These are phyloP conservation scores for Elegia similella DNA, from an alignment of 2,888 invertebrate genomes.

Conservation along the genomic window DNA sequence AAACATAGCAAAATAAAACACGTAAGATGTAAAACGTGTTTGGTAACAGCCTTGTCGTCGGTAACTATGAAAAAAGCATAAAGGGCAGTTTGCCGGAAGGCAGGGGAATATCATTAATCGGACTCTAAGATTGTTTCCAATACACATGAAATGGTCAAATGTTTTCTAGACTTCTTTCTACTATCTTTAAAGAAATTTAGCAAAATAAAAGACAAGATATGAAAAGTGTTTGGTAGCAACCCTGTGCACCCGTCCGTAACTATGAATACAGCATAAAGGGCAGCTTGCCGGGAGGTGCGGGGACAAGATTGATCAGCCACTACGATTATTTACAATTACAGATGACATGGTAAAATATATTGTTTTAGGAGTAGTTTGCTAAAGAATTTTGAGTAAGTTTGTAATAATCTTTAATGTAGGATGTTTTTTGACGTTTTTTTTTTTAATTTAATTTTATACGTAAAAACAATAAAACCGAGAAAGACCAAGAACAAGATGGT, in stretches of 20 bases:
- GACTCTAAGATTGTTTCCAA: slow-evolving; percentile 10
- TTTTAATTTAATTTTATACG: no score
- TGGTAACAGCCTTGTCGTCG: slow-evolving; percentile 35
- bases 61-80: slow-evolving; percentile 58
- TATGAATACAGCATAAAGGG: slow-evolving; percentile 61
- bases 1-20: no score
- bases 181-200: no score
- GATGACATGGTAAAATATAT: not conserved
- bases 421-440: no score
- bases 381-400: no score
- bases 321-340: slow-evolving; percentile 10
- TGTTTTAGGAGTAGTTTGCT: not conserved
- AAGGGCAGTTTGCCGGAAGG: slow-evolving; percentile 33
- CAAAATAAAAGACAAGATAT: not conserved
- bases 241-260: slow-evolving; percentile 30
- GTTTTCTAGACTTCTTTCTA: not conserved
- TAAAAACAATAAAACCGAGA: no score
- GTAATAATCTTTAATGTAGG: no score
- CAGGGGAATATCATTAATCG: slow-evolving; percentile 24
- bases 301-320: slow-evolving; percentile 24
- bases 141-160: slow-evolving; percentile 2
- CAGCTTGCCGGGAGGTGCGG: slow-evolving; percentile 26
- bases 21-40: not conserved
- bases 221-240: slow-evolving; percentile 28
- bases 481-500: no score